Evolutionary conservation across 2,797 vertebrate genomes (phyloP), one percentile per base, ranked within the genome.

Genomic region (Aeoliscus strigatus): DNA sequence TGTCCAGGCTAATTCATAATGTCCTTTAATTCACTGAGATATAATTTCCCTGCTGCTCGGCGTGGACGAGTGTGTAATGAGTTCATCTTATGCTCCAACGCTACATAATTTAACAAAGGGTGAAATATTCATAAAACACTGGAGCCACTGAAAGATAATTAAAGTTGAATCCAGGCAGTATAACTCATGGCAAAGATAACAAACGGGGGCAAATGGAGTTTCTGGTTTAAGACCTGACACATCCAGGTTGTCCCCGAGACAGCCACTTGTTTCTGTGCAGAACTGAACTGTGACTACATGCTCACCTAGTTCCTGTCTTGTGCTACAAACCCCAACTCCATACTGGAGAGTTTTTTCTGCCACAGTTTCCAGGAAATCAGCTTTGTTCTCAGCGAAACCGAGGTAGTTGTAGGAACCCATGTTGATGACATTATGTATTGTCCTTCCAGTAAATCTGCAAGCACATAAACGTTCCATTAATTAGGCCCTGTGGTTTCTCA

Each of bases 371-470:
- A 96, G 85, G 69, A 90, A 93, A 46, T 92, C 89, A 8, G 75
- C 58, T 0, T 91, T 87, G 29, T 89, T 94, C 80, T 88, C 87
- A 59, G 91, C 91, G 24, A 96, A 91, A 31, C 93, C 94, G 25
- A 98, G 93, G 81, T 96, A 98, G 81, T 98, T 97, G 82, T 98
- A 98, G 25, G 95, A 97, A 58, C 92, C 93, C 91, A 96, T 91
- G 78, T 98, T 96, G 82, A 97, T 94, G 49, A 93, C 90, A 43
- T 92, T 84, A 67, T 90, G 86, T 64, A 97, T 81, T 7, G 81
- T 86, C 75, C 53, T 92, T 69, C 94, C 94, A 10, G 95, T 98
- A 67, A 92, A 87, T 75, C 95, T 98, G 70, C 3, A 51, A 47
- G 52, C 12, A 8, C 38, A 53, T 60, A 17, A 44, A 52, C 23